Conservation (phyloP, 2,113 vertebrate species). For the Romanogobio albipinnatus region DNA sequence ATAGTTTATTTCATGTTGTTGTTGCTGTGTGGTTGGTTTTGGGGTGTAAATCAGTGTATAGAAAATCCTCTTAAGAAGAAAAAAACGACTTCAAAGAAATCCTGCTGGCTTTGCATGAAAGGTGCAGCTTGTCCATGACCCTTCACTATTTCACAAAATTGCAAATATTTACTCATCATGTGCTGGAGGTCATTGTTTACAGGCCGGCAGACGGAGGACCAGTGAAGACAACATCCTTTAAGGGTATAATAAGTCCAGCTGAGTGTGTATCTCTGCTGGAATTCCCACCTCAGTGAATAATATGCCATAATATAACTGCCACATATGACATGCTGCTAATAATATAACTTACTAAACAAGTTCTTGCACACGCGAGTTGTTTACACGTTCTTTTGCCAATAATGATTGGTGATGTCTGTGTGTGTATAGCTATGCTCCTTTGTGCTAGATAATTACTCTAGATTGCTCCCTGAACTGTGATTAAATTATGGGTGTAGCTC, state of each 20-base stretch:
- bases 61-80: neutral
- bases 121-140: conserved; percentile 7
- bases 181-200: conserved; percentile 74
- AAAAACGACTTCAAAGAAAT: neutral
- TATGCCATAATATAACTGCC: too few species aligned
- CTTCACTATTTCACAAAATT: conserved; percentile 39
- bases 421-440: neutral
- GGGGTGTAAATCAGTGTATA: neutral
- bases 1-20: neutral
- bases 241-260: conserved; percentile 32
- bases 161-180: conserved; percentile 77
- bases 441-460: neutral
- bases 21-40: neutral
- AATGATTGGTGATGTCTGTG: neutral
- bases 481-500: neutral
- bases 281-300: conserved; percentile 54
- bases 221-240: conserved; percentile 42
- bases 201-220: conserved; percentile 3
- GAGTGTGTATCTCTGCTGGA: conserved; percentile 45
- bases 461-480: too few species aligned
- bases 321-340: neutral
- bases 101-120: neutral
- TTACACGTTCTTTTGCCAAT: neutral
- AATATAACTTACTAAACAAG: neutral
- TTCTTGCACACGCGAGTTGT: neutral